Conservation (phyloP, 2,797 vertebrate species). For the Chloroceryle amazona region DNA sequence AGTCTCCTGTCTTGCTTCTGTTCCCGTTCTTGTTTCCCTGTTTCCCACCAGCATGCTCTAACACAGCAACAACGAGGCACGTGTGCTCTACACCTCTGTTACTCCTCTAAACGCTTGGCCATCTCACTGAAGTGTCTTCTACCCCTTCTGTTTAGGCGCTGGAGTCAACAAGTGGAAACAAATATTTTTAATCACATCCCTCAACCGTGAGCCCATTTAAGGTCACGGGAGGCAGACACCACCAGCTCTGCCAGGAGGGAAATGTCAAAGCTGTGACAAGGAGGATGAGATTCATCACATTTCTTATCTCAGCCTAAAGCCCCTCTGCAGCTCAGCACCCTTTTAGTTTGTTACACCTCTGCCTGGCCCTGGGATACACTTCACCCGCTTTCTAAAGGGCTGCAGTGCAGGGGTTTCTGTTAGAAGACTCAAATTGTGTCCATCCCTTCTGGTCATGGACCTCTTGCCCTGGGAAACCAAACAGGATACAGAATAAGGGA, state of each 20-base stretch:
- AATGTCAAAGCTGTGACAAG: background rate
- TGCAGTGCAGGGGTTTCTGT: background rate
- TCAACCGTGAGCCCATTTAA: background rate
- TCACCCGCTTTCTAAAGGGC: background rate
- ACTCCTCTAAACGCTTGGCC: background rate
- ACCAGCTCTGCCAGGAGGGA: background rate
- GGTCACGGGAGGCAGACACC: background rate
- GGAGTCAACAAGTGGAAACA: background rate
- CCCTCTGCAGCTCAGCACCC: background rate
- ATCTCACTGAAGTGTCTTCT: background rate
- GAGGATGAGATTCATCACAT: background rate
- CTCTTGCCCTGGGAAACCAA: conserved; percentile 32
- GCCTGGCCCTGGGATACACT: background rate
- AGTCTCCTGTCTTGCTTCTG: background rate
- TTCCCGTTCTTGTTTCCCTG: background rate
- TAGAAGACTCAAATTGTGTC: background rate
- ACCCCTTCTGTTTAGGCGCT: background rate
- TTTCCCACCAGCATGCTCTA: background rate
- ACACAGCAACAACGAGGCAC: background rate
- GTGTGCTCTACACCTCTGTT: fast-evolving
- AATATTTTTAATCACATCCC: background rate
- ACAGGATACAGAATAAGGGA: conserved; percentile 26
- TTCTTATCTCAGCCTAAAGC: background rate
- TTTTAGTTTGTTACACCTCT: background rate
- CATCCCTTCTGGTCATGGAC: conserved; percentile 43